Percentiles rank a stretch among this genome's conserved stretches.
Evolutionary conservation across 2,797 vertebrate genomes (phyloP).

Genomic region (Tachyglossus aculeatus): DNA sequence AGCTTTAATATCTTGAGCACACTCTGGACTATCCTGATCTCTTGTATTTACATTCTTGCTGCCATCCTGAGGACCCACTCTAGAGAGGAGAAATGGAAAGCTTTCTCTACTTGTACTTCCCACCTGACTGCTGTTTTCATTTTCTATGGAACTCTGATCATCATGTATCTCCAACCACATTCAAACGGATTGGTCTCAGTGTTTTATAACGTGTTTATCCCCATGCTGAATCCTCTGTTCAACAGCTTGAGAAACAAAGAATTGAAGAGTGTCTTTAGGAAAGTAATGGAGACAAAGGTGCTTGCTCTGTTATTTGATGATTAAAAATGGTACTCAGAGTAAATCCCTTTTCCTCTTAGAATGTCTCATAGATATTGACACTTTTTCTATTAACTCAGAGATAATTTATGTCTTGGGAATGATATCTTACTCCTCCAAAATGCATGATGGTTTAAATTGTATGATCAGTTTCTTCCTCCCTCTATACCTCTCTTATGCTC

Average conservation of each 20-base stretch:
- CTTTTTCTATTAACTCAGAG: no score
- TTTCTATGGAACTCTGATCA: constrained; percentile 44
- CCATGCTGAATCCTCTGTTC: constrained; percentile 49
- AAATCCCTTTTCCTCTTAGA: no score
- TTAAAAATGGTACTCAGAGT: no score
- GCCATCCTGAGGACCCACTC: constrained; percentile 51
- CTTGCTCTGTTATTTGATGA: no score
- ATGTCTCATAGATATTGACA: no score
- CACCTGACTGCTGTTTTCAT: constrained; percentile 38
- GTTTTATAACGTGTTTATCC: constrained; percentile 48
- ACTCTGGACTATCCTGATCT: constrained; percentile 30
- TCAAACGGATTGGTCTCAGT: constrained; percentile 44
- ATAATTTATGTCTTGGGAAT: no score
- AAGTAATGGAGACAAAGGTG: background rate
- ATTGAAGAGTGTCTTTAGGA: constrained; percentile 32
- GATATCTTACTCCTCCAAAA: no score
- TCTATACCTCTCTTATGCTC: no score
- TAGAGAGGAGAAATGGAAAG: constrained; percentile 20
- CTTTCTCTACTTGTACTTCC: constrained; percentile 43
- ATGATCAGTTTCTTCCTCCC: no score
- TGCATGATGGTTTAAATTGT: no score
- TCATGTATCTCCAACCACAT: constrained; percentile 51
- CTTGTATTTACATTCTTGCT: constrained; percentile 47
- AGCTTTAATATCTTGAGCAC: constrained; percentile 18
- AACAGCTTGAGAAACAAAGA: constrained; percentile 55